Evolutionary conservation across 2,797 vertebrate species (phyloP), one percentile per base, ranked within the genome.

Genomic region (Centropyge bicolor): DNA sequence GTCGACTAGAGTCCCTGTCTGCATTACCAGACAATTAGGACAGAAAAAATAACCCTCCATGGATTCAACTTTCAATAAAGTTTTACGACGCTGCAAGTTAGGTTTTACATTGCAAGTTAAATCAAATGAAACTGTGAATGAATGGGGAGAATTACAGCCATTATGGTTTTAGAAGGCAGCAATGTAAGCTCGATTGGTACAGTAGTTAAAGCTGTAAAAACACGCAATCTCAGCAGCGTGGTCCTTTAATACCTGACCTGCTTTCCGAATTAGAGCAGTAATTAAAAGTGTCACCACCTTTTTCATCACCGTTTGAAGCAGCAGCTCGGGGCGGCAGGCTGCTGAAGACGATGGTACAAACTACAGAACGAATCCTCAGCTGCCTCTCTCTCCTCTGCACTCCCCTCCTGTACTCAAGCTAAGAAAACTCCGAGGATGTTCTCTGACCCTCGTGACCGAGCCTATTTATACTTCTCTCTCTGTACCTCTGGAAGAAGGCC

Each of bases 391-490:
- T 63, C 63, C 35, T 81, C 51, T 71, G 19, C 41, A 43, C 41
- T 49, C 54, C 48, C 61, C 64, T 46, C 61, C 60, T 56, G 52
- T 19, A 38, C 57, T 35, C 48, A 14, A 24, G 70, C 60, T 70
- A 14, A 82, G 40, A 83, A 83, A 82, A 74, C 52, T 78, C 60
- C 3, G 61, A 67, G 63, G 64, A 76, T 70, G 86, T 76, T 87
- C 81, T 81, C 41, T 65, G 70, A 80, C 70, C 66, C 40, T 65
- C 69, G 78, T 85, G 76, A 27, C 62, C 2, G 19, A 67, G 69
- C 48, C 82, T 86, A 83, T 85, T 89, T 87, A 85, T 86, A 81
- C 51, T 55, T 66, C 62, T 70, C 43, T 70, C 62, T 56, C 19
- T 62, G 81, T 49, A 51, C 56, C 22, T 38, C 69, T 80, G 64